phyloP scores from a whole-genome alignment of 2,888 invertebrate genomes.

The Halocaridina rubra region DNA sequence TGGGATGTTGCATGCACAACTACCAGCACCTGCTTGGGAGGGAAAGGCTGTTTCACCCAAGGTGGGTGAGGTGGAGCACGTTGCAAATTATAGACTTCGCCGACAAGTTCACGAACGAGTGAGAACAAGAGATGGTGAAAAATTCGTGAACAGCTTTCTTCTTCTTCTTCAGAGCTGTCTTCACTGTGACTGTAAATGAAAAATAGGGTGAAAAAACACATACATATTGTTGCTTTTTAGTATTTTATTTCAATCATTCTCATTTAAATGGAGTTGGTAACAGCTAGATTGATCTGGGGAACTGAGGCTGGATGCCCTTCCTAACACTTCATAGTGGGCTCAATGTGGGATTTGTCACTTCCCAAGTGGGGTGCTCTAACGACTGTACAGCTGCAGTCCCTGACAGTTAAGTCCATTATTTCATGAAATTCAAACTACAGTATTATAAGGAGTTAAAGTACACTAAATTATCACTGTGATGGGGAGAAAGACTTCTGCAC shows the following conservation, averaged over 20 bases:
- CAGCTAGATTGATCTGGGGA: neutral
- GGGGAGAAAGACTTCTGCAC: no score
- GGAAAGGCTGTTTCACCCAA: slow-evolving; percentile 72
- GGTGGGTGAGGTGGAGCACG: slow-evolving; percentile 69
- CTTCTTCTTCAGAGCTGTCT: slow-evolving; percentile 22
- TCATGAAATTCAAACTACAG: neutral
- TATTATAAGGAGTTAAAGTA: no score
- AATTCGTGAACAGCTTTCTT: slow-evolving; percentile 57
- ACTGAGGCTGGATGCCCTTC: no score
- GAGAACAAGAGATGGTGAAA: slow-evolving; percentile 72
- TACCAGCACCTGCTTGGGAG: slow-evolving; percentile 67
- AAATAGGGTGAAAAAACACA: neutral
- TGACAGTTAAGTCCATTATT: neutral
- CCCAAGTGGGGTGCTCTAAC: no score
- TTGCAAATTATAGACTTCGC: slow-evolving; percentile 71
- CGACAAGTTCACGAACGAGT: slow-evolving; percentile 74
- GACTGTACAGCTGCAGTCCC: no score
- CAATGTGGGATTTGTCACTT: neutral
- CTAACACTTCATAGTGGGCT: no score
- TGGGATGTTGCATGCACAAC: slow-evolving; percentile 70
- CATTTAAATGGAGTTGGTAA: no score
- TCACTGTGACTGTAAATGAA: neutral
- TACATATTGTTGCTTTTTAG: no score
- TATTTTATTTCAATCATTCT: neutral
- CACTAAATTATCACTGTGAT: no score